A percentile compares a stretch with the other conserved stretches of the same genome.
These are phyloP conservation scores for Mythimna vitellina DNA, from an alignment of 2,888 invertebrate genomes.

Conservation along the genomic window DNA sequence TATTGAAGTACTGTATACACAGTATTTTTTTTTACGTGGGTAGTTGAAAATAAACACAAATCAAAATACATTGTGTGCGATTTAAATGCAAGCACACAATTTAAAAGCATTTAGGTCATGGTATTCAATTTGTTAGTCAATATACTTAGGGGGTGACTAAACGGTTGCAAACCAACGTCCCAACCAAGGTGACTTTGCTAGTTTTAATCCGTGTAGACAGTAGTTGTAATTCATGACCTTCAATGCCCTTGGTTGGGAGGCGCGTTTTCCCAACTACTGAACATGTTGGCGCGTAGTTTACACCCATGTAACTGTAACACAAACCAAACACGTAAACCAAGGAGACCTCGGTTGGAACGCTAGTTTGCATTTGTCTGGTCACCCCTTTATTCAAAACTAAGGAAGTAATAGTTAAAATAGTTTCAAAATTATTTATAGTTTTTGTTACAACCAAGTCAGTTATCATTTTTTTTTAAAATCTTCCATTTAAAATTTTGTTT, in stretches of 20 bases:
- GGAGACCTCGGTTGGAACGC: too few relatives aligned
- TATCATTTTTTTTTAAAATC: background rate
- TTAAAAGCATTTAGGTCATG: conserved; percentile 56
- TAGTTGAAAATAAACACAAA: conserved; percentile 31
- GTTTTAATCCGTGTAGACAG: too few relatives aligned
- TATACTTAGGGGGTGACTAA: too few relatives aligned
- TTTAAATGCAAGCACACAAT: conserved; percentile 60
- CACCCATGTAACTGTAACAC: too few relatives aligned
- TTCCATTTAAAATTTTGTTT: background rate
- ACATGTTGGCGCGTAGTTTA: too few relatives aligned
- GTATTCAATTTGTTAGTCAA: conserved; percentile 43
- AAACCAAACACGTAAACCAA: too few relatives aligned
- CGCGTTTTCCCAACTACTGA: too few relatives aligned
- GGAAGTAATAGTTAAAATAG: conserved; percentile 42
- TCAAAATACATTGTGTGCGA: conserved; percentile 30
- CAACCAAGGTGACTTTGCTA: too few relatives aligned
- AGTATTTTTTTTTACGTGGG: conserved; percentile 3
- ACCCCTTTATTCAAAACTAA: conserved; percentile 45
- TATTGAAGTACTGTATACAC: conserved; percentile 9
- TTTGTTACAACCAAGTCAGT: conserved; percentile 36
- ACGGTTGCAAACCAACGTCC: too few relatives aligned
- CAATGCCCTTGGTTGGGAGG: too few relatives aligned
- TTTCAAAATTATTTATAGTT: conserved; percentile 20
- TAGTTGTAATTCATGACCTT: too few relatives aligned
- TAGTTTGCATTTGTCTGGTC: too few relatives aligned